Base-by-base conservation (phyloP, 2,113 vertebrate genomes). In the Caranx ignobilis region DNA sequence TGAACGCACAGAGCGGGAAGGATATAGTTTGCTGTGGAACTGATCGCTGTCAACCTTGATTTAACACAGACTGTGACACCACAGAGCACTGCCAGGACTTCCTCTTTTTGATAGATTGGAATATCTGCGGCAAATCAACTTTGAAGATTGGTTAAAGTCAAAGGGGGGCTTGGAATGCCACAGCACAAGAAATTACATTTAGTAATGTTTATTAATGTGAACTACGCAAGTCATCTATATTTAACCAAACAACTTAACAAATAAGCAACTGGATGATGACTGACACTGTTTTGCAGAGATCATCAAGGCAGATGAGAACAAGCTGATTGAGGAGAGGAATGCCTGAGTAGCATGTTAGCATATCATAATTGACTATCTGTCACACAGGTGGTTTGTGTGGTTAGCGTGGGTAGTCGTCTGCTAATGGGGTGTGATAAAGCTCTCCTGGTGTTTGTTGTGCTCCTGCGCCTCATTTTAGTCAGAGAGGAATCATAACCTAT, bases 391-490 rank as follows among this genome's bases (percentile, higher is more conserved):
- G 90, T 89, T 91, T 66, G 67, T 87, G 92, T 67, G 91, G 90
- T 92, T 39, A 50, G 75, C 75, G 64, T 81, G 55, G 82, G 78
- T 87, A 85, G 90, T 86, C 86, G 83, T 84, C 85, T 87, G 79
- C 89, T 89, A 71, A 75, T 32, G 21, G 89, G 83, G 83, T 26
- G 67, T 87, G 88, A 88, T 75, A 64, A 74, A 80, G 83, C 63
- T 86, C 65, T 68, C 63, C 71, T 78, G 71, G 68, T 89, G 91
- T 92, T 93, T 93, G 89, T 90, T 91, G 83, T 91, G 87, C 75
- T 92, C 75, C 79, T 74, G 68, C 78, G 61, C 32, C 60, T 84
- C 77, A 65, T 86, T 91, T 89, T 31, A 79, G 75, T 76, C 82
- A 85, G 54, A 54, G 18, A 79, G 65, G 83, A 90, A 90, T 91